Evolutionary conservation across 1,140 invertebrate species (phyloP).

Genomic region (Megathymus violae): DNA sequence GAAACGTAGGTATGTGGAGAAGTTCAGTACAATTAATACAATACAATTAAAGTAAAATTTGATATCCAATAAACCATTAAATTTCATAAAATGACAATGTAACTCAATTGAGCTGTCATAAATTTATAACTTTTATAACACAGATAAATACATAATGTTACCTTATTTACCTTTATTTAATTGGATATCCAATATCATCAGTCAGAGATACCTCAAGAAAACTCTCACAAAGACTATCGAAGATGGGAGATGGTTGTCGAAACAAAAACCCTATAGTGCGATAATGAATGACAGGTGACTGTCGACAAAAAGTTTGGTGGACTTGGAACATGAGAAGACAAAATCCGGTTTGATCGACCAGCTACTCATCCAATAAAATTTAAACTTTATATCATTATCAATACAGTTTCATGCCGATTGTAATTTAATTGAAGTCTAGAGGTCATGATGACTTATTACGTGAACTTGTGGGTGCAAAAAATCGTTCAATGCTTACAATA

Average conservation of each 20-base stretch:
- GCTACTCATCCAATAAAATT: slow-evolving; percentile 4
- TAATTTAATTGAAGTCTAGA: slow-evolving; percentile 11
- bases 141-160: too few species aligned
- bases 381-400: slow-evolving; percentile 6
- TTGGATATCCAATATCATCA: not conserved
- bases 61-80: too few species aligned
- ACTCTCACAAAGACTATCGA: slow-evolving; percentile 3
- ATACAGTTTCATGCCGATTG: slow-evolving; percentile 16
- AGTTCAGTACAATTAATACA: too few species aligned
- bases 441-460: slow-evolving; percentile 34
- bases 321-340: slow-evolving; percentile 27
- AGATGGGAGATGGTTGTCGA: slow-evolving; percentile 17
- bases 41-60: too few species aligned
- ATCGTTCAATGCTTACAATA: slow-evolving; percentile 21
- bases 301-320: slow-evolving; percentile 32
- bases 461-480: slow-evolving; percentile 38
- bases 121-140: too few species aligned
- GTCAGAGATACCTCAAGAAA: slow-evolving; percentile 8
- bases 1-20: too few species aligned
- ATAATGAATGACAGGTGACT: slow-evolving; percentile 46
- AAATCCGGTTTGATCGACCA: slow-evolving; percentile 40
- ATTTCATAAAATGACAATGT: too few species aligned
- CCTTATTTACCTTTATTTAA: too few species aligned
- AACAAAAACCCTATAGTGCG: slow-evolving; percentile 34
- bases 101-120: too few species aligned